phyloP scores from a whole-genome alignment of 2,113 vertebrate genomes.

The Jacana jacana region DNA sequence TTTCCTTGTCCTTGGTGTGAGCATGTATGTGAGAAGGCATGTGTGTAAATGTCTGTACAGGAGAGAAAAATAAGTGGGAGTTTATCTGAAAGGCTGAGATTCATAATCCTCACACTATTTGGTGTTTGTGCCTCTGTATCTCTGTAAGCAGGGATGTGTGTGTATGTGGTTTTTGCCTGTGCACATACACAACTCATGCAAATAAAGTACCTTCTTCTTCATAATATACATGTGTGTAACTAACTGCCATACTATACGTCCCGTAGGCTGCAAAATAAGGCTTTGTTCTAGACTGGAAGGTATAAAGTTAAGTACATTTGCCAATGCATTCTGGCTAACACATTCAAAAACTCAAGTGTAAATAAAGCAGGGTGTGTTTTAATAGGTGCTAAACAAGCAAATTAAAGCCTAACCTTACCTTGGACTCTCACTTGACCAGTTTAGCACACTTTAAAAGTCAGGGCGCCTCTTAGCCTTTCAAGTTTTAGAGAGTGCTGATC shows the following conservation, averaged over 20 bases:
- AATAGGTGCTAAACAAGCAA: conserved; percentile 55
- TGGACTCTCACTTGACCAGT: conserved; percentile 38
- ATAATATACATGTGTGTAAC: background rate
- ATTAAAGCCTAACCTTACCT: conserved; percentile 36
- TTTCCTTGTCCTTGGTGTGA: background rate
- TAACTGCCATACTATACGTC: background rate
- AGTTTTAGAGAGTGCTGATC: conserved; percentile 28
- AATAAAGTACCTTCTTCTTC: background rate
- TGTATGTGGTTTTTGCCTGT: background rate
- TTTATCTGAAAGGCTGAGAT: background rate
- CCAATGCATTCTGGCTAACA: conserved; percentile 17
- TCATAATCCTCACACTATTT: background rate
- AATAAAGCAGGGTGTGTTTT: conserved; percentile 40
- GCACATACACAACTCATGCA: background rate
- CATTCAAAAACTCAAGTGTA: background rate
- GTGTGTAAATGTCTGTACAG: background rate
- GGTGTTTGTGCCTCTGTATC: background rate
- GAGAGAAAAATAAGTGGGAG: background rate
- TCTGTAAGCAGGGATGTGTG: background rate
- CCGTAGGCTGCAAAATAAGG: background rate
- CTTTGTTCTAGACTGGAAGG: conserved; percentile 3
- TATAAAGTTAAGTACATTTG: conserved; percentile 10
- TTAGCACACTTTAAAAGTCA: conserved; percentile 30
- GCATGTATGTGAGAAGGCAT: background rate
- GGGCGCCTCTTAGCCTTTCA: background rate